Percentiles rank a stretch among this genome's conserved stretches.
Conservation (phyloP, 2,888 invertebrate species). For the Dryococelus australis region DNA sequence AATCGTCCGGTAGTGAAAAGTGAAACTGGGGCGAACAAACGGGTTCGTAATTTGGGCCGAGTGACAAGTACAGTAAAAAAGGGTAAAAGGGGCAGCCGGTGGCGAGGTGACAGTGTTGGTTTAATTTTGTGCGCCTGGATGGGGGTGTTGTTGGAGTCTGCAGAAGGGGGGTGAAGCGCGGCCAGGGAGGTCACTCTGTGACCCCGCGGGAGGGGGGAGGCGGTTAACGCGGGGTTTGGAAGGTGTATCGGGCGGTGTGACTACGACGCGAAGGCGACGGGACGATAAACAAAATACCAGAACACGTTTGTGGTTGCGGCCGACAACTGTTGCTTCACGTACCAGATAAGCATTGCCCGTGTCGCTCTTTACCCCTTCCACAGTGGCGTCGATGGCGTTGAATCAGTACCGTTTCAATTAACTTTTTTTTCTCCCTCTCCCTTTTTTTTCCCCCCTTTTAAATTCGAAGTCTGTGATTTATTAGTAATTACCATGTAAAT, state of each 20-base stretch:
- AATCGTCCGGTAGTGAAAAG: background rate
- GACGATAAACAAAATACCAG: background rate
- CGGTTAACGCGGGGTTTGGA: background rate
- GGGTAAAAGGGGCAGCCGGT: too few relatives aligned
- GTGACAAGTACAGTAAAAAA: too few relatives aligned
- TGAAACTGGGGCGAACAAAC: background rate
- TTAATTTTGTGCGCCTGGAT: background rate
- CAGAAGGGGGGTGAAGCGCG: background rate
- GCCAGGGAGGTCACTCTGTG: background rate
- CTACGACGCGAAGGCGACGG: background rate
- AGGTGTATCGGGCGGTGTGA: background rate
- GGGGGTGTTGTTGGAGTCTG: background rate
- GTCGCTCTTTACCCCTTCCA: background rate
- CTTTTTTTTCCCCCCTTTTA: too few relatives aligned
- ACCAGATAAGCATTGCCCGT: background rate
- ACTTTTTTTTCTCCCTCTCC: background rate
- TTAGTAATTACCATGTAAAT: conserved; percentile 8
- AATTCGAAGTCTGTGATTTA: background rate
- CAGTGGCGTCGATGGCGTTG: background rate
- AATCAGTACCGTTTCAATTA: conserved; percentile 2
- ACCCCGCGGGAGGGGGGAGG: background rate
- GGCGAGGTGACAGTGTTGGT: background rate
- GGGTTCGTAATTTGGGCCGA: too few relatives aligned
- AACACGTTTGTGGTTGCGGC: background rate
- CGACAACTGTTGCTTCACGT: background rate